Base-by-base conservation (phyloP, 2,113 vertebrate species). In the Indicator maculatus region DNA sequence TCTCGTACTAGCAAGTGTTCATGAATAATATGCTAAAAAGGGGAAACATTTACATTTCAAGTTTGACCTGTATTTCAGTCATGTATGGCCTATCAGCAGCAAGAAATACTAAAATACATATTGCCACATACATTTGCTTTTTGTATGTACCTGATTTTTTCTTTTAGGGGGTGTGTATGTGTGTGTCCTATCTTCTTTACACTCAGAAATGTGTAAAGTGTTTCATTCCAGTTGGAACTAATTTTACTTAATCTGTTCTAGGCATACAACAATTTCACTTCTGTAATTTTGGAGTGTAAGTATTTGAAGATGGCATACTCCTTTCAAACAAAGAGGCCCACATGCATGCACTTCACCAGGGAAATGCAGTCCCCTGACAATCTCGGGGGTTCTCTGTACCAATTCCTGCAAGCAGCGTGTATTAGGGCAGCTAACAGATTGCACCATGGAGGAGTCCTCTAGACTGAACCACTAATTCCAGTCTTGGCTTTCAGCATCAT, bases 161-260 rank as follows among this genome's bases (percentile, higher is more conserved):
- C 18, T 31, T 66, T 78, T 60, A 5, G 4, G 16, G 3, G 1
- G 10, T 30, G 50, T 16, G 3, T 14, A 2, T 8, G 3, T 16
- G 1, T 52, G 11, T 86, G 4, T 38, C 13, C 4, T 59, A 3
- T 56, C 53, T 83, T 38, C n/a, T 77, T 66, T 52, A 73, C 14
- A 56, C 8, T 8, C 36, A 70, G 21, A 70, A 69, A 78, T 0
- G 3, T 30, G 28, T 64, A 3, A 44, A 59, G 20, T 27, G 9
- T 77, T 92, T 83, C 38, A 89, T 53, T 86, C 36, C 8, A 31
- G 16, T 17, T 88, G 33, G 44, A 89, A 75, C 63, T 60, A 61
- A 31, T 60, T 89, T 44, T 61, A 71, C 26, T 53, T 31, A 80
- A 77, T 44, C 55, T 72, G 8, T 53, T 28, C 31, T 58, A 82